Base-by-base conservation (phyloP, 2,888 invertebrate species). In the Netelia melanura region DNA sequence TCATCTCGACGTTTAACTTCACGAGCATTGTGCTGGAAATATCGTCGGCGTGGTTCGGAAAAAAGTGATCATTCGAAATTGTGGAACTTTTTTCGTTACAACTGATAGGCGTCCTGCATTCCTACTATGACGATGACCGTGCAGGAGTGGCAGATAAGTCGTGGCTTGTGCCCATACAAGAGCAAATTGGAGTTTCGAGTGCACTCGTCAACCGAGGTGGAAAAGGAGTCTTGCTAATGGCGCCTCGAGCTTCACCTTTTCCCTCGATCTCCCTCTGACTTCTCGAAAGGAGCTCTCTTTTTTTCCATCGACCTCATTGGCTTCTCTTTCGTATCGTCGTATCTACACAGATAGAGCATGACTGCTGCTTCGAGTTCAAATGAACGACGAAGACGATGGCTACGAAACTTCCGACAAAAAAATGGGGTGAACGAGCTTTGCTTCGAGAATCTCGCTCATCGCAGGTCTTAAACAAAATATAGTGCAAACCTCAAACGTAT, bases 211-310 rank as follows among this genome's bases (percentile, higher is more conserved):
- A 38, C 5, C 62, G n/a, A n/a, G 58, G 30, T 65, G 71, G 17
- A 79, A 77, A 77, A 82, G 71, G 64, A 82, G 56, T 44, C 30
- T 64, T 48, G 44, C 81, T 77, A 82, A 82, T 71, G 76, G 77
- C 56, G 70, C 65, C 70, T 67, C 43, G 58, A 82, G 71, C 44
- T 8, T 54, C 64, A 56, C 56, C 44, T 82, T 76, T 82, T 48
- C 30, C 71, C 21, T 8, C 48, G 23, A 43, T 52, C 44, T 44
- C 56, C 62, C 64, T 68, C 14, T 10, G 54, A 62, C 44, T 43
- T 38, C 48, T 43, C 30, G 21, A 44, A 21, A 44, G 52, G 54
- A 48, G 48, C 11, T 48, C 75, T 64, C 11, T 48, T 64, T 64
- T 54, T 75, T 70, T 17, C 8, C 54, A 43, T 48, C 70, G 81